Conservation (phyloP, 2,797 vertebrate genomes). For the Gobionotothen gibberifrons region DNA sequence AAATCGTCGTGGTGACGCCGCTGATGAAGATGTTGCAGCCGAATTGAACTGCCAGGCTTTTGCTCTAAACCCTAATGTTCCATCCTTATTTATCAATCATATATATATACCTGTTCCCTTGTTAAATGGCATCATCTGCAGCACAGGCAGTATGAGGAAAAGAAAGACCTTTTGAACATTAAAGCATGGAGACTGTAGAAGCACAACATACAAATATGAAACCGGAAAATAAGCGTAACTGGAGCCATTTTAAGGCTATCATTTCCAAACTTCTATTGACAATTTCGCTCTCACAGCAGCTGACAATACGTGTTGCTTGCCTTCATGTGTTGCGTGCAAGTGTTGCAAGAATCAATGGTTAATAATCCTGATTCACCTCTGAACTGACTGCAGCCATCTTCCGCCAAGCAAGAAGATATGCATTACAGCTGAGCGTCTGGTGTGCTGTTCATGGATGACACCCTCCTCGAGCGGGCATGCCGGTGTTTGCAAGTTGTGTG, state of each 20-base stretch:
- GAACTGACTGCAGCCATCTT: constrained; percentile 36
- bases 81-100: constrained; percentile 45
- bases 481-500: constrained; percentile 23
- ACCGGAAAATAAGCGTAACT: no score
- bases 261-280: no score
- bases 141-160: not conserved
- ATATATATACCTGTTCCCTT: not conserved
- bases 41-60: constrained; percentile 29
- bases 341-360: constrained; percentile 21
- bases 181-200: no score
- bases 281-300: no score
- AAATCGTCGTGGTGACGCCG: constrained; percentile 12
- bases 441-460: constrained; percentile 34
- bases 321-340: constrained; percentile 17
- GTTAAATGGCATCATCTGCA: constrained; percentile 23
- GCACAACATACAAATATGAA: no score
- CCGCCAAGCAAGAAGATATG: constrained; percentile 33
- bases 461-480: constrained; percentile 28
- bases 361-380: constrained; percentile 57
- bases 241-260: no score
- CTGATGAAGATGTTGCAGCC: constrained; percentile 23
- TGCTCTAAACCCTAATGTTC: constrained; percentile 37
- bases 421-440: constrained; percentile 29
- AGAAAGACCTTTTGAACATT: no score
- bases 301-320: not conserved